These are phyloP conservation scores for Montipora cactus DNA, from an alignment of 64 coral and sea anemone species.

Conservation along the genomic window DNA sequence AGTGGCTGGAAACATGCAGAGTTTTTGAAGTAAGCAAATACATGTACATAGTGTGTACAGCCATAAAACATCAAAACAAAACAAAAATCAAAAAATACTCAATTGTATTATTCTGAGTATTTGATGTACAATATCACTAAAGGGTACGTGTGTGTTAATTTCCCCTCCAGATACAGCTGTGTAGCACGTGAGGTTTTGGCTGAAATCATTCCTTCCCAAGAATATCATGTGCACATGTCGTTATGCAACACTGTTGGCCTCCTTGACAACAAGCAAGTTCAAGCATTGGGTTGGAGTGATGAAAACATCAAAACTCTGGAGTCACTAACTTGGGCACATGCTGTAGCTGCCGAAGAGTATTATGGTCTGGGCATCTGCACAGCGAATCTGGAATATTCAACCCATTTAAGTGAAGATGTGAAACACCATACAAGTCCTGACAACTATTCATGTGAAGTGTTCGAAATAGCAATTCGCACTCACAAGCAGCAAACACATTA, in stretches of 20 bases:
- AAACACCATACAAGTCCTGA: background rate
- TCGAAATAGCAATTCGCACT: slow-evolving; percentile 45
- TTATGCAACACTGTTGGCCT: slow-evolving; percentile 1
- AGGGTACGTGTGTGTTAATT: background rate
- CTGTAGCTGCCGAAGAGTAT: slow-evolving; percentile 48
- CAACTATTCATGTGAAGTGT: slow-evolving; percentile 61
- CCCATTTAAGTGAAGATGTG: background rate
- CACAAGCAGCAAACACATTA: slow-evolving; percentile 60
- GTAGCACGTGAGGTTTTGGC: slow-evolving; percentile 62
- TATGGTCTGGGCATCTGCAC: slow-evolving; percentile 55
- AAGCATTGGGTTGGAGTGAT: slow-evolving; percentile 16
- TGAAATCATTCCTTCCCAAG: slow-evolving; percentile 46
- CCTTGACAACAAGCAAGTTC: slow-evolving; percentile 34
- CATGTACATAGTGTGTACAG: background rate
- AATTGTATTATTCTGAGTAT: background rate
- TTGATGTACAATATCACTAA: too few relatives aligned
- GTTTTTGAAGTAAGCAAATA: slow-evolving; percentile 32
- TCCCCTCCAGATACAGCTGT: background rate
- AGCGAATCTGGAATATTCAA: slow-evolving; percentile 60
- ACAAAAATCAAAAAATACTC: background rate
- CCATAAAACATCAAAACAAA: background rate
- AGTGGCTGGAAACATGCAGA: slow-evolving; percentile 58
- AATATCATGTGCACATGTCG: slow-evolving; percentile 38
- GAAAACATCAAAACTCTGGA: slow-evolving; percentile 12
- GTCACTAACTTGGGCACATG: slow-evolving; percentile 45